Percentiles rank a stretch among this genome's conserved stretches.
phyloP scores from a whole-genome alignment of 2,797 vertebrate genomes.

The Pangasius macronema region DNA sequence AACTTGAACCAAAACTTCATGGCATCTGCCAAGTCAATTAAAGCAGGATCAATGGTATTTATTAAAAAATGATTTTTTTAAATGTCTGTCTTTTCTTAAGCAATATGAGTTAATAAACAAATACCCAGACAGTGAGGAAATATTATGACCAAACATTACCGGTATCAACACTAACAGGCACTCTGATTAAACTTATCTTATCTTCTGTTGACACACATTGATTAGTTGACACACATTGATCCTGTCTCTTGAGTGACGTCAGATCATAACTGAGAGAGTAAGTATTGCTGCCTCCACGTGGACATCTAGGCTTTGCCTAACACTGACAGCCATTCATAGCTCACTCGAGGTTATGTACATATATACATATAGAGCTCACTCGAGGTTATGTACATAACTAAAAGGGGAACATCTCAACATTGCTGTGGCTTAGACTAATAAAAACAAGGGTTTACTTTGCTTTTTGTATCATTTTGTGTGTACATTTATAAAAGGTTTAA shows the following conservation, averaged over 20 bases:
- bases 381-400: conserved; percentile 9
- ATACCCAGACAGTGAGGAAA: not conserved
- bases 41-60: not conserved
- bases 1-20: not conserved
- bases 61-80: not conserved
- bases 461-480: not conserved
- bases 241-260: not conserved
- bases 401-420: not conserved
- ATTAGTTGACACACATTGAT: conserved; percentile 58
- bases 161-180: not conserved
- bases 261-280: conserved; percentile 42
- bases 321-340: conserved; percentile 6
- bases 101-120: not conserved
- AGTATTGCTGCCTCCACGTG: conserved; percentile 37
- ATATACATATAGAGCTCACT: conserved; percentile 14
- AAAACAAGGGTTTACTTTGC: not conserved
- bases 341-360: conserved; percentile 12
- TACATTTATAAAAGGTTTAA: not conserved
- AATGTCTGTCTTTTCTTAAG: not conserved
- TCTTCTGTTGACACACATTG: conserved; percentile 67
- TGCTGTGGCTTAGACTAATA: conserved; percentile 4
- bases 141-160: conserved; percentile 26
- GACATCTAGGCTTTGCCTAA: conserved; percentile 17
- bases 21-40: not conserved
- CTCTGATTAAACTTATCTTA: conserved; percentile 63